These are phyloP conservation scores for Triplophysa bombifrons DNA, from an alignment of 2,797 vertebrate species.

Conservation along the genomic window DNA sequence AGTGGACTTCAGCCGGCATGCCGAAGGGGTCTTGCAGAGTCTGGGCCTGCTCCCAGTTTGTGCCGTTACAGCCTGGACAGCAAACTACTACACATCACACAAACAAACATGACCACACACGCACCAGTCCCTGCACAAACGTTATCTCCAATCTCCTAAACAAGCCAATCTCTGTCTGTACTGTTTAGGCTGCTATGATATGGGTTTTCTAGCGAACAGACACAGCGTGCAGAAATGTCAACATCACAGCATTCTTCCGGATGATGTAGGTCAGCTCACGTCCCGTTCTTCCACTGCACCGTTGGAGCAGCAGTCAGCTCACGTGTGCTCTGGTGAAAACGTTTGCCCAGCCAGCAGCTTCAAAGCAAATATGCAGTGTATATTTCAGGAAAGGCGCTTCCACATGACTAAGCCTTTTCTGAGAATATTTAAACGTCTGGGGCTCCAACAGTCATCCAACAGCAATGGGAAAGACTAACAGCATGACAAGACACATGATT, in stretches of 20 bases:
- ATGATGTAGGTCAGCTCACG: not conserved
- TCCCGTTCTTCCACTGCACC: not conserved
- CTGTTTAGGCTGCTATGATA: slow-evolving; percentile 14
- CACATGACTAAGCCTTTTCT: slow-evolving; percentile 8
- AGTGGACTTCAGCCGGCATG: not conserved
- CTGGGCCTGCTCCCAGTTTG: slow-evolving; percentile 15
- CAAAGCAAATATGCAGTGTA: slow-evolving; percentile 4
- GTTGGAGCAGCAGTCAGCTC: slow-evolving; percentile 5
- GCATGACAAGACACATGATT: no score
- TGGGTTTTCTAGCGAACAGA: not conserved
- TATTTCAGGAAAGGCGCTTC: slow-evolving; percentile 9
- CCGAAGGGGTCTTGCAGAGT: not conserved
- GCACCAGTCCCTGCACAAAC: not conserved
- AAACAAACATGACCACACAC: slow-evolving; percentile 8
- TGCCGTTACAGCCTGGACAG: slow-evolving; percentile 9
- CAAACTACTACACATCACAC: slow-evolving; percentile 6
- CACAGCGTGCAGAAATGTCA: slow-evolving; percentile 29
- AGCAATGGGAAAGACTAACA: no score
- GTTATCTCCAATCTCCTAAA: not conserved
- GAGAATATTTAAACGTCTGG: not conserved
- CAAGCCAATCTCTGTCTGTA: slow-evolving; percentile 4
- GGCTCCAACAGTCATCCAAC: not conserved
- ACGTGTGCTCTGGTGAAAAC: not conserved
- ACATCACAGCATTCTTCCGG: slow-evolving; percentile 20
- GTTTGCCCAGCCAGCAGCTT: slow-evolving; percentile 24